Evolutionary conservation across 23 tunicate genomes (phyloP).

Genomic region (Botrylloides violaceus): DNA sequence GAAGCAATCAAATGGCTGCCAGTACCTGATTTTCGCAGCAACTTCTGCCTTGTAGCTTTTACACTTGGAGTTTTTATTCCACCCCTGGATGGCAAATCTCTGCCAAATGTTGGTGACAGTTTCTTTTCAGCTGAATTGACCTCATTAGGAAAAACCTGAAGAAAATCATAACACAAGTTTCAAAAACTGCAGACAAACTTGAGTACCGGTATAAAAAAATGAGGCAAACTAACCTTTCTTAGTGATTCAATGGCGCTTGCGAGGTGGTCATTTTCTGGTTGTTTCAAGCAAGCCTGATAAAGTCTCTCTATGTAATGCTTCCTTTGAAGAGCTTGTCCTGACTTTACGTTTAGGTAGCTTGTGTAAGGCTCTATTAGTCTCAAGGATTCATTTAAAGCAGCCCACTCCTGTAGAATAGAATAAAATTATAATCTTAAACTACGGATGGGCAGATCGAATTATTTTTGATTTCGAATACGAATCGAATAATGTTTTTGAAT

Average conservation of each 20-base stretch:
- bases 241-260: constrained; percentile 48
- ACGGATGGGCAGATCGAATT: not conserved
- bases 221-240: constrained; percentile 27
- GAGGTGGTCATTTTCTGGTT: constrained; percentile 35
- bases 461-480: too few species aligned
- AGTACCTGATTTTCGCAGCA: not conserved
- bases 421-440: not conserved
- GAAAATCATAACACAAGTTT: not conserved
- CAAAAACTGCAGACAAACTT: not conserved
- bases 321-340: constrained; percentile 19
- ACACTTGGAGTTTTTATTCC: not conserved
- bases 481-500: too few species aligned
- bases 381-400: constrained; percentile 41
- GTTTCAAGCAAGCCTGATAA: constrained; percentile 21
- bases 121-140: not conserved
- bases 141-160: not conserved
- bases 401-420: constrained; percentile 48
- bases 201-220: not conserved
- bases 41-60: not conserved
- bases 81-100: not conserved
- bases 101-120: not conserved
- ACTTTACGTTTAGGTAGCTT: constrained; percentile 8
- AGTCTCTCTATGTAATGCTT: constrained; percentile 75
- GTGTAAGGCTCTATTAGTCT: constrained; percentile 39
- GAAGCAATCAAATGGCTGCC: too few species aligned